Conservation (phyloP, 1,140 invertebrate genomes). For the Zophobas atratus region DNA sequence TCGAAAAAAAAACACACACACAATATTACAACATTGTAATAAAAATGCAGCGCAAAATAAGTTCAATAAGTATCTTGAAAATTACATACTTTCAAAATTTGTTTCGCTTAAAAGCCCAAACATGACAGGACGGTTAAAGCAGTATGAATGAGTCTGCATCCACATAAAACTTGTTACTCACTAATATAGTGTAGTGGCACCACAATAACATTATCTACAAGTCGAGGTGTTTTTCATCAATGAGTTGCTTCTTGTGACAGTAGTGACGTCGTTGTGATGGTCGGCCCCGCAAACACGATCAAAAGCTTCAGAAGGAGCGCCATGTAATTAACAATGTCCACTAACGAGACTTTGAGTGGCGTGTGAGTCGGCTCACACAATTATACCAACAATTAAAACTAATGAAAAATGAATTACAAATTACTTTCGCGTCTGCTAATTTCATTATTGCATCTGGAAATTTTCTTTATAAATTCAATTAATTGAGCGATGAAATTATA, state of each 20-base stretch:
- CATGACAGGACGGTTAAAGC: too few species aligned
- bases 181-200: too few species aligned
- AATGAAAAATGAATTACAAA: constrained; percentile 61
- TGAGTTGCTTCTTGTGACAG: constrained; percentile 52
- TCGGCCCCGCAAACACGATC: constrained; percentile 55
- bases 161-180: too few species aligned
- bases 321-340: constrained; percentile 59
- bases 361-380: constrained; percentile 57
- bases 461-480: constrained; percentile 39
- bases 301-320: constrained; percentile 56
- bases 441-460: constrained; percentile 47
- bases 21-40: too few species aligned
- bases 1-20: too few species aligned
- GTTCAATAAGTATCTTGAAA: too few species aligned
- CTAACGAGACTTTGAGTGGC: constrained; percentile 58
- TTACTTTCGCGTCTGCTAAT: constrained; percentile 53
- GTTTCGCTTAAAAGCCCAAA: too few species aligned
- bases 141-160: too few species aligned
- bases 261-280: constrained; percentile 47
- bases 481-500: constrained; percentile 33
- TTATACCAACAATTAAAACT: constrained; percentile 58
- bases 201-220: too few species aligned
- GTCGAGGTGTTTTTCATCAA: background rate
- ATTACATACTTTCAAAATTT: too few species aligned
- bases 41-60: too few species aligned